Evolutionary conservation across 2,888 invertebrate species (phyloP), one percentile per base, ranked within the genome.

Genomic region (Smittia sp.): DNA sequence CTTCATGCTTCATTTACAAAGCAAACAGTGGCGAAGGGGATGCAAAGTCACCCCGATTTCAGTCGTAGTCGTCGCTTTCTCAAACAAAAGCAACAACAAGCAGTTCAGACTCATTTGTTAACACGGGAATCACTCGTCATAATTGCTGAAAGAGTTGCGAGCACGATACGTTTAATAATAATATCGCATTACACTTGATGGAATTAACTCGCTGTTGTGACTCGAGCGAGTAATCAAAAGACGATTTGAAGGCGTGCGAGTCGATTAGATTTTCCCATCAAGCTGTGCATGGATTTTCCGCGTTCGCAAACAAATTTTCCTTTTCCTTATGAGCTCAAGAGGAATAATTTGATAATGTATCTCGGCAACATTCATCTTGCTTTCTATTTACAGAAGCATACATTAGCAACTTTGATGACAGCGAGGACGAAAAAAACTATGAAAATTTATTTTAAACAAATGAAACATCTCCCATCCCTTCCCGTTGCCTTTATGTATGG

Each of bases 1-100:
- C 63, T 72, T 70, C 62, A 72, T 39, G 62, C 72, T 72, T 72
- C 62, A 72, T 62, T 58, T 72, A 72, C 39, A 39, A 41, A 7
- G 63, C 72, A 72, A 72, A 52, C 72, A 72, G 9, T 24, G 24
- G 11, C 32, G 25, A 27, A 54, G 39, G 67, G 20, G 20, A 54
- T 69, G 46, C 32, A 25, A 67, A 39, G 69, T 69, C 54, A 69
- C 69, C 69, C 69, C 25, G 52, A 41, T n/a, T 15, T 38, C n/a
- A n/a, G 24, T 22, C 25, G 1, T n/a, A 63, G 27, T 27, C n/a
- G 27, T n/a, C 63, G 22, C 22, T 58, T 58, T 58, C 24, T 24
- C 58, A 63, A 27, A 63, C 25, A 63, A 63, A 25, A 27, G 24
- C 25, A 63, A 7, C 2, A 27, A 27, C 25, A 27, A 24, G 27